Evolutionary conservation across 35 echinoderm and acorn worm species (phyloP).

Genomic region (Ptychodera flava): DNA sequence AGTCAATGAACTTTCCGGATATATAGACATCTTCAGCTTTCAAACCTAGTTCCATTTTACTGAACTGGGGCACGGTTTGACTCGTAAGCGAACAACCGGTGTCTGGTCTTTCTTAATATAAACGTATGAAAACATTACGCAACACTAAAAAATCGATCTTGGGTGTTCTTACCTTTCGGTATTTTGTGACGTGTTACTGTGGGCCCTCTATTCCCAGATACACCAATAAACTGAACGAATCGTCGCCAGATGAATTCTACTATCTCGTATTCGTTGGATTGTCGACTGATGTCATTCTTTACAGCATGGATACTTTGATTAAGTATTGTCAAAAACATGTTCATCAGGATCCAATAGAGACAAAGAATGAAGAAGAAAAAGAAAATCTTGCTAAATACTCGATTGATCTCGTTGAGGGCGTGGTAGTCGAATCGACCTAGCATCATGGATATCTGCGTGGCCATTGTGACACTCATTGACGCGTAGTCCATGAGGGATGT

Average conservation of each 20-base stretch:
- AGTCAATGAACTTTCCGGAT: too few species aligned
- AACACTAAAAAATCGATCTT: too few species aligned
- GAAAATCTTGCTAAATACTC: constrained; percentile 23
- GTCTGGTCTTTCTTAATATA: too few species aligned
- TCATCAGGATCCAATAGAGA: constrained; percentile 41
- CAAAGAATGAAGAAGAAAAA: constrained; percentile 45
- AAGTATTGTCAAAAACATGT: constrained; percentile 62
- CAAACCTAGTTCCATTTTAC: too few species aligned
- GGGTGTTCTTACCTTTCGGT: neutral
- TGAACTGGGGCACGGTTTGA: too few species aligned
- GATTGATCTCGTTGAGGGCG: constrained; percentile 20
- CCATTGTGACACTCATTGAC: constrained; percentile 16
- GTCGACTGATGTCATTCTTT: neutral
- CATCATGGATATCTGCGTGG: constrained; percentile 49
- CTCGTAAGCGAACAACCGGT: too few species aligned
- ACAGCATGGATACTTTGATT: neutral
- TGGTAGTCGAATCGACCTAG: constrained; percentile 50
- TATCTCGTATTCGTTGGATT: neutral
- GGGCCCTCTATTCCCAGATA: neutral
- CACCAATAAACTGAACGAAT: neutral
- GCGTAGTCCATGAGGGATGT: constrained; percentile 11
- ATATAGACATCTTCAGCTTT: too few species aligned
- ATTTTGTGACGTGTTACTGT: neutral
- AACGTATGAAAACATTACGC: too few species aligned
- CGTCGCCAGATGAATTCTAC: neutral